Conservation (phyloP, 2,888 invertebrate genomes). For the Chelonus formosanus region DNA sequence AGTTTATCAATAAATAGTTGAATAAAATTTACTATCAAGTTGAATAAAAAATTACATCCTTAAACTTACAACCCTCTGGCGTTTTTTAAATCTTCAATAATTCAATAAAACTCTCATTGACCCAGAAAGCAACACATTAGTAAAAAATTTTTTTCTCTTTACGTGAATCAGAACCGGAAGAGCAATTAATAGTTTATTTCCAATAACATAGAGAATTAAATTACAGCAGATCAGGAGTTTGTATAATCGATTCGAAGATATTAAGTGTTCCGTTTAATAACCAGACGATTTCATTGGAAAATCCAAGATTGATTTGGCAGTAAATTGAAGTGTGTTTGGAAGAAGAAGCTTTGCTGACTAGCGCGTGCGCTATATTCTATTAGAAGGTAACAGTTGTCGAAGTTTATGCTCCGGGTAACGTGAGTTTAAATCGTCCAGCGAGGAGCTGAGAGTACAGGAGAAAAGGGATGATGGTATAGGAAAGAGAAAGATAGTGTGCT, state of each 20-base stretch:
- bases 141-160: too few relatives aligned
- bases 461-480: constrained; percentile 34
- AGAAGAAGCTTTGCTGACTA: constrained; percentile 7
- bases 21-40: too few relatives aligned
- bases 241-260: constrained; percentile 1
- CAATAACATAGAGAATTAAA: constrained; percentile 5
- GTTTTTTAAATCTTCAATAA: too few relatives aligned
- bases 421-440: constrained; percentile 39
- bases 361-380: constrained; percentile 24
- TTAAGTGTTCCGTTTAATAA: constrained; percentile 29
- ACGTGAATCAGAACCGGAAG: too few relatives aligned
- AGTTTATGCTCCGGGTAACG: constrained; percentile 42
- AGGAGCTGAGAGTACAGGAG: constrained; percentile 23
- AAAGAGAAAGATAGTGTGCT: constrained; percentile 28
- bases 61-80: too few relatives aligned
- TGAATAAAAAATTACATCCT: too few relatives aligned
- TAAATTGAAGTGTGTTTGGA: constrained; percentile 37
- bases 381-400: constrained; percentile 44
- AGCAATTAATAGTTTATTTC: background rate
- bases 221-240: constrained; percentile 1
- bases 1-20: too few relatives aligned
- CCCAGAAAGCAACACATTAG: background rate
- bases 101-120: too few relatives aligned
- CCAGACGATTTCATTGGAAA: constrained; percentile 39
- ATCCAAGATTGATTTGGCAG: constrained; percentile 42